These are phyloP conservation scores for Calliopum simillimum DNA, from an alignment of 2,888 invertebrate species.

Conservation along the genomic window DNA sequence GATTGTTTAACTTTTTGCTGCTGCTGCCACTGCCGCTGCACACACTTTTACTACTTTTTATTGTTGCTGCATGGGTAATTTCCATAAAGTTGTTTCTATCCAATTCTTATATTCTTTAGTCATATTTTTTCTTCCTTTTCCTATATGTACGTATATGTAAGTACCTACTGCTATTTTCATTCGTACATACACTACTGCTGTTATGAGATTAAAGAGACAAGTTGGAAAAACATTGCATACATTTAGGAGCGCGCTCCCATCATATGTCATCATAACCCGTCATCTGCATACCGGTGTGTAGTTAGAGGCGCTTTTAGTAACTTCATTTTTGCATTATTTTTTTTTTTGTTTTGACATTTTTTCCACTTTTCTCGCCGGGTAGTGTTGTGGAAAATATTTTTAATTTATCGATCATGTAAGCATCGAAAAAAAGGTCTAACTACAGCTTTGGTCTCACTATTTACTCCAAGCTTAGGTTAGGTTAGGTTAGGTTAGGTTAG, in stretches of 20 bases:
- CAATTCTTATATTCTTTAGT: neutral
- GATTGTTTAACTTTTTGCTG: conserved; percentile 27
- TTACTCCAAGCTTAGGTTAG: too few relatives aligned
- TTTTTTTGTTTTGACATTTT: neutral
- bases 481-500: too few relatives aligned
- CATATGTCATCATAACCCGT: conserved; percentile 46
- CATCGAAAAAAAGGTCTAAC: too few relatives aligned
- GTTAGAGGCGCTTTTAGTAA: conserved; percentile 8
- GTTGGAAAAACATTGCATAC: conserved; percentile 46
- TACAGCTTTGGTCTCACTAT: too few relatives aligned
- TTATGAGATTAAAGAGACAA: conserved; percentile 44
- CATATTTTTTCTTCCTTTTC: conserved; percentile 15
- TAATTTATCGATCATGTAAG: too few relatives aligned
- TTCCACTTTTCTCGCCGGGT: neutral
- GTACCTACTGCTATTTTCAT: neutral
- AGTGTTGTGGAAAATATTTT: too few relatives aligned
- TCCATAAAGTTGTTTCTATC: conserved; percentile 38
- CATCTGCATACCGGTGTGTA: neutral
- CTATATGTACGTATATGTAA: too few relatives aligned
- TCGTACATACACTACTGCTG: neutral
- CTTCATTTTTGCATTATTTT: conserved; percentile 4
- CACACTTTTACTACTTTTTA: conserved; percentile 18
- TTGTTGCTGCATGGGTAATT: conserved; percentile 38
- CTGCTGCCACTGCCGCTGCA: conserved; percentile 3
- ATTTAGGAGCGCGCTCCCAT: conserved; percentile 45